Evolutionary conservation across 2,797 vertebrate genomes (phyloP).

Genomic region (Epinephelus malabaricus): DNA sequence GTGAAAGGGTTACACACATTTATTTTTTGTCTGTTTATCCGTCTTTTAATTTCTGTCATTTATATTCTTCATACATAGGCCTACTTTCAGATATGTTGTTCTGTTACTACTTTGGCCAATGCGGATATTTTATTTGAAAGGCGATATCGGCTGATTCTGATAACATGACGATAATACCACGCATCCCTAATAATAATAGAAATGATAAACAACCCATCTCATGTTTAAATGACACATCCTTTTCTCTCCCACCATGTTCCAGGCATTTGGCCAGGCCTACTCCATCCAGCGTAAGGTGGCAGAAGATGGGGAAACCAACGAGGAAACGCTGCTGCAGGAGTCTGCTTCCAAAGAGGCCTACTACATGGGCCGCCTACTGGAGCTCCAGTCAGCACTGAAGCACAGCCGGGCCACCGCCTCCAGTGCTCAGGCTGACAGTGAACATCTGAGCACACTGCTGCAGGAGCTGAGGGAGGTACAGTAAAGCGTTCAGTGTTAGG

Average conservation of each 20-base stretch:
- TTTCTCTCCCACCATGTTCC: background rate
- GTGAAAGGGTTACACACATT: too few species aligned
- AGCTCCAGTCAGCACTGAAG: constrained; percentile 93
- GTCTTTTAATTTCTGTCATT: too few species aligned
- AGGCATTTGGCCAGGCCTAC: constrained; percentile 97
- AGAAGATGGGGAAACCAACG: constrained; percentile 94
- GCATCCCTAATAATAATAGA: background rate
- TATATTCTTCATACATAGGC: too few species aligned
- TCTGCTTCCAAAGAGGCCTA: constrained; percentile 95
- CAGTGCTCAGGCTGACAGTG: constrained; percentile 90
- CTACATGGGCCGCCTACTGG: constrained; percentile 93
- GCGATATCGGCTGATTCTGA: too few species aligned
- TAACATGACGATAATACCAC: too few species aligned
- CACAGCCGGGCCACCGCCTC: constrained; percentile 87
- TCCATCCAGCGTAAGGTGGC: constrained; percentile 96
- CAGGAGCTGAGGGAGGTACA: constrained; percentile 92
- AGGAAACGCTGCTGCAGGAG: constrained; percentile 95
- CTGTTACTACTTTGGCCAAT: too few species aligned
- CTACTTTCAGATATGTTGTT: too few species aligned
- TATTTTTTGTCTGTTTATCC: too few species aligned
- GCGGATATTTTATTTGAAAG: too few species aligned
- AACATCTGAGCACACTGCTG: constrained; percentile 88
- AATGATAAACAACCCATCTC: background rate
- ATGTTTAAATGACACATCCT: background rate
- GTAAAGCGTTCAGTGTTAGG: background rate